Evolutionary conservation across 2,797 vertebrate genomes (phyloP), one percentile per base, ranked within the genome.

Genomic region (Cynopterus sphinx): DNA sequence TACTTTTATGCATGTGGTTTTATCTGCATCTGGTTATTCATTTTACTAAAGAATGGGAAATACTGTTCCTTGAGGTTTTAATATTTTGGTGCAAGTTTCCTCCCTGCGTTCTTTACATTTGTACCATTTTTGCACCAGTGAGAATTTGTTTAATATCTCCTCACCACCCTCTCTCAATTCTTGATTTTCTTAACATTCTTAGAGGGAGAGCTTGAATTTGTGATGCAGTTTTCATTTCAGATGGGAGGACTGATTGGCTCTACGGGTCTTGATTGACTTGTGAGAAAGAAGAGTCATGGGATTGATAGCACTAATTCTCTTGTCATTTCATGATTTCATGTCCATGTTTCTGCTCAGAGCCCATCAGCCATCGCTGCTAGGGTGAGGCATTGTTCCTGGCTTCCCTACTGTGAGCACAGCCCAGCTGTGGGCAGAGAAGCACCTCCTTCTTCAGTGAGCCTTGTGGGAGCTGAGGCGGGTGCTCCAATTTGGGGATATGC

Each of bases 131-230:
- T 59, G 6, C n/a, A n/a, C 36, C 36, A 46, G 0, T 74, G 73
- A 83, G 55, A 2, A 78, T 90, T 51, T 87, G n/a, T 81, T 57
- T 57, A 59, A 1, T 71, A 28, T 92, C 49, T 36, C 36, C 16
- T 41, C n/a, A 51, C 70, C 22, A 2, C 28, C 28, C n/a, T 87
- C 17, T 70, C 70, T 91, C 10, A 6, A n/a, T 87, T 92, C 57
- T 36, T 92, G 61, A 77, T 77, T 85, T 93, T 39, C 92, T 73
- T 59, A 16, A 16, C 39, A 33, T 87, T 77, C 53, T 81, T 79
- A 84, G 68, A 71, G 55, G 19, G 77, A 83, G 67, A 43, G 11
- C 90, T 93, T 17, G 68, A 22, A 21, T 84, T 70, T 78, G 61
- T 89, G 89, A 26, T 36, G 24, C 5, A 3, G 31, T 51, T 85